Percentiles rank a stretch among this genome's conserved stretches.
These are phyloP conservation scores for Rhinichthys osculus DNA, from an alignment of 2,797 vertebrate species.

Conservation along the genomic window DNA sequence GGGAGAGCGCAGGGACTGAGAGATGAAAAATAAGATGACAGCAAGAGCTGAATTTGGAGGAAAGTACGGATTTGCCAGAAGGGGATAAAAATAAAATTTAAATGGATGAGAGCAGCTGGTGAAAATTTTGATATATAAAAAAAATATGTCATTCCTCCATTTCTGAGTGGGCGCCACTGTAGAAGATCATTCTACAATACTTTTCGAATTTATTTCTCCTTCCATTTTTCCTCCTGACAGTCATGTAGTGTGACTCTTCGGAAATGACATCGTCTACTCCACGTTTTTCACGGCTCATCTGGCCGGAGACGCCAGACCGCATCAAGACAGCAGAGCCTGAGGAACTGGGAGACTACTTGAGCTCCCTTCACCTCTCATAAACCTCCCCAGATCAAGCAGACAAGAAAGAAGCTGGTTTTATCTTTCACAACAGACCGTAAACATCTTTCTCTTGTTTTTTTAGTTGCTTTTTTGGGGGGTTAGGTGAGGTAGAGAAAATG, in stretches of 20 bases:
- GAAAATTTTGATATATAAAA: neutral
- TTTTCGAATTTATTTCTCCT: slow-evolving; percentile 9
- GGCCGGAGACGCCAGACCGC: neutral
- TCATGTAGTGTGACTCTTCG: neutral
- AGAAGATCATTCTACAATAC: slow-evolving; percentile 1
- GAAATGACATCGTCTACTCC: slow-evolving; percentile 11
- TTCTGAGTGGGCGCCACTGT: neutral
- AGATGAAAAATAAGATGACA: slow-evolving; percentile 59
- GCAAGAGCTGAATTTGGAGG: slow-evolving; percentile 17
- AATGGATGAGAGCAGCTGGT: slow-evolving; percentile 39
- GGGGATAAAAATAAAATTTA: slow-evolving; percentile 46
- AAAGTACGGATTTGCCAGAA: slow-evolving; percentile 26
- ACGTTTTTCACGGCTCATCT: slow-evolving; percentile 32
- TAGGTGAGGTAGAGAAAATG: slow-evolving; percentile 14
- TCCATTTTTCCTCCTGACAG: slow-evolving; percentile 18
- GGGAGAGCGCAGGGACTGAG: slow-evolving; percentile 4
- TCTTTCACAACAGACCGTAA: slow-evolving; percentile 24
- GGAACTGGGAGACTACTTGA: slow-evolving; percentile 18
- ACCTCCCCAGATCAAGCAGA: slow-evolving; percentile 5
- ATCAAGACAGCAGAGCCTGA: slow-evolving; percentile 33
- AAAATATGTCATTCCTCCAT: neutral
- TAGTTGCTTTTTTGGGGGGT: neutral
- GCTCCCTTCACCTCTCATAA: slow-evolving; percentile 37
- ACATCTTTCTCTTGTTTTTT: slow-evolving; percentile 6
- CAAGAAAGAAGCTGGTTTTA: neutral